phyloP scores from a whole-genome alignment of 2,888 invertebrate species.

The Ochropleura leucogaster region DNA sequence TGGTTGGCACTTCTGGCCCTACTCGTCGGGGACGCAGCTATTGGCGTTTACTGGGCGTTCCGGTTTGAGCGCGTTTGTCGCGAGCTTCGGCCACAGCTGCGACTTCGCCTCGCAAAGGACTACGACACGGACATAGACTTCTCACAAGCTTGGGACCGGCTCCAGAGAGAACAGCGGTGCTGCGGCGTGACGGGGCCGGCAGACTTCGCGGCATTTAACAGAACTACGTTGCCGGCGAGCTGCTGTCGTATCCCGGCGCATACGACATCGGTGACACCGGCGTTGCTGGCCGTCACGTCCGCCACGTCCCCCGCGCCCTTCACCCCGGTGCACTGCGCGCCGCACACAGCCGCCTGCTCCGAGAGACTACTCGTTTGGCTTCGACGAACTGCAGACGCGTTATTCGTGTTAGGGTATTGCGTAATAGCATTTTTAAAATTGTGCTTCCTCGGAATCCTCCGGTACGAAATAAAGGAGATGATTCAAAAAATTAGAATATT shows the following conservation, averaged over 20 bases:
- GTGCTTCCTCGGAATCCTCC: slow-evolving; percentile 96
- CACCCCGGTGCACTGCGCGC: slow-evolving; percentile 85
- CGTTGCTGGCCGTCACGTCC: slow-evolving; percentile 83
- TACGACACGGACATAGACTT: slow-evolving; percentile 94
- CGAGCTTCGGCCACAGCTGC: slow-evolving; percentile 93
- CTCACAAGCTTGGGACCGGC: slow-evolving; percentile 94
- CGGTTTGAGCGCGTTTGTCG: slow-evolving; percentile 94
- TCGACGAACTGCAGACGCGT: slow-evolving; percentile 94
- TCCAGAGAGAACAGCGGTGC: slow-evolving; percentile 94
- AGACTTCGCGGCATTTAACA: slow-evolving; percentile 87
- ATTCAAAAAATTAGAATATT: slow-evolving; percentile 97
- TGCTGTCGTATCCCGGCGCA: slow-evolving; percentile 87
- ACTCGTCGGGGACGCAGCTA: slow-evolving; percentile 95
- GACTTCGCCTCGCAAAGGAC: slow-evolving; percentile 91
- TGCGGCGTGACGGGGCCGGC: slow-evolving; percentile 94
- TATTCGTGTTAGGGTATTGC: slow-evolving; percentile 96
- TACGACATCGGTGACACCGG: slow-evolving; percentile 87
- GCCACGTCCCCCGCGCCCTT: slow-evolving; percentile 81
- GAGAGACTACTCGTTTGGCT: slow-evolving; percentile 94
- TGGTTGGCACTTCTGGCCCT: slow-evolving; percentile 95
- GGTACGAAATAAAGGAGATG: slow-evolving; percentile 97
- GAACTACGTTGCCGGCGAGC: slow-evolving; percentile 84
- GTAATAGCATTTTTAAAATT: slow-evolving; percentile 97
- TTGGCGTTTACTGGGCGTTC: slow-evolving; percentile 96
- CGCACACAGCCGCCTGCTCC: slow-evolving; percentile 92